These are phyloP conservation scores for Drosophila fuyamai DNA, from an alignment of 1,140 invertebrate genomes.

Conservation along the genomic window DNA sequence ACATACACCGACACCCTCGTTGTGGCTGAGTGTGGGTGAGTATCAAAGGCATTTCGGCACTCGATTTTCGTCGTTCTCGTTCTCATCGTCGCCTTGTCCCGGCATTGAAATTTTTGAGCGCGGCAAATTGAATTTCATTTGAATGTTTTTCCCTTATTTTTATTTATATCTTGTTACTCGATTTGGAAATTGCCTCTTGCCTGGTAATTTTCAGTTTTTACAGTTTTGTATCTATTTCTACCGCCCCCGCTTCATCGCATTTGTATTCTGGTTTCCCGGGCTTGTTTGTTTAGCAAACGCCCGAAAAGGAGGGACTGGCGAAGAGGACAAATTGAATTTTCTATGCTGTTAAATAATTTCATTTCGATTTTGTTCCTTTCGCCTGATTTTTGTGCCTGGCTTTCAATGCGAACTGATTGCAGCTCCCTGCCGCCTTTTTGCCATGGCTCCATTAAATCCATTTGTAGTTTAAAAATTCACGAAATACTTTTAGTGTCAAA, in stretches of 20 bases:
- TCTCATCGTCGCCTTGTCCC: constrained; percentile 24
- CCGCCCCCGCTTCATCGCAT: constrained; percentile 1
- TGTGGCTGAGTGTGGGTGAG: constrained; percentile 17
- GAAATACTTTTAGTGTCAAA: constrained; percentile 60
- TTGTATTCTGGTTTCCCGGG: constrained; percentile 25
- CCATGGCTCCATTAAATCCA: constrained; percentile 30
- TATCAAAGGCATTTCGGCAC: constrained; percentile 68
- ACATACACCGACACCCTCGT: constrained; percentile 19
- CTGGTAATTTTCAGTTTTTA: constrained; percentile 65
- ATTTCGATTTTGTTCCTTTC: constrained; percentile 62
- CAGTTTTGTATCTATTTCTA: constrained; percentile 37
- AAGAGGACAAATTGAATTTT: constrained; percentile 68
- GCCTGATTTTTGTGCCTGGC: constrained; percentile 60
- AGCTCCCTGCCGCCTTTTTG: background rate
- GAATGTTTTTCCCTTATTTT: constrained; percentile 60
- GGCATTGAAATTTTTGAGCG: constrained; percentile 70
- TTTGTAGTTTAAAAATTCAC: constrained; percentile 69
- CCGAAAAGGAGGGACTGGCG: constrained; percentile 3
- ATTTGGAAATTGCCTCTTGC: constrained; percentile 71
- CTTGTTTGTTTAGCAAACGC: constrained; percentile 37
- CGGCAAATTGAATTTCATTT: constrained; percentile 82
- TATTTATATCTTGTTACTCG: constrained; percentile 46
- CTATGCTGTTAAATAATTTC: constrained; percentile 77
- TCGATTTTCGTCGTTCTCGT: constrained; percentile 16
- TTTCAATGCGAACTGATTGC: constrained; percentile 71